A percentile compares a stretch with the other conserved stretches of the same genome.
phyloP scores from a whole-genome alignment of 2,113 vertebrate genomes.

The Vireo altiloquus region DNA sequence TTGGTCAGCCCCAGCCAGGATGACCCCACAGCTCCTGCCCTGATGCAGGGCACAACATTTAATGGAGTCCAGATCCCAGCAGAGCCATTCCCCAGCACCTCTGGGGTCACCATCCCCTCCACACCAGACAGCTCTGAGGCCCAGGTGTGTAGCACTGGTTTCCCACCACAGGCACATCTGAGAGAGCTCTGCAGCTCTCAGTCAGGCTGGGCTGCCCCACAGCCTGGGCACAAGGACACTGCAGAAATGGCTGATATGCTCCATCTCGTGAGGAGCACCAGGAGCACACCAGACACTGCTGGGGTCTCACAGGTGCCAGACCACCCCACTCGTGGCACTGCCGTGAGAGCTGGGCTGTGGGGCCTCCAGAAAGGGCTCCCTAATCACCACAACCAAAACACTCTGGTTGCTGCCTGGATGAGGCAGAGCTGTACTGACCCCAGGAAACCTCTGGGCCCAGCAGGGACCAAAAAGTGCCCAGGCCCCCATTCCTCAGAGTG shows the following conservation, averaged over 20 bases:
- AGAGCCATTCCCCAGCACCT: accelerated
- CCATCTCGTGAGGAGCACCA: accelerated
- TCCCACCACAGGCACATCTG: not conserved
- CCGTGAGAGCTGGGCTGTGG: not conserved
- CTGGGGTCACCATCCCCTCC: not conserved
- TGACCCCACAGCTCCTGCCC: not conserved
- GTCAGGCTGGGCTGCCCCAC: not conserved
- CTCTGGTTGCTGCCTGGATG: not conserved
- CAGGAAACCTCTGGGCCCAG: slow-evolving; percentile 28
- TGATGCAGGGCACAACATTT: not conserved
- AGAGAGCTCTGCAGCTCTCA: not conserved
- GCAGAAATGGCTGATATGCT: not conserved
- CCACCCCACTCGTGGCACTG: not conserved
- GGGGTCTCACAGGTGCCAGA: not conserved
- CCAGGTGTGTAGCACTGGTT: not conserved
- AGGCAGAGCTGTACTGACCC: not conserved
- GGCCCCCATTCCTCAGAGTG: accelerated
- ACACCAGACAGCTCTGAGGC: not conserved
- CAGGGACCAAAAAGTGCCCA: not conserved
- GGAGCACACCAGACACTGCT: accelerated
- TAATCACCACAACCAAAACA: accelerated
- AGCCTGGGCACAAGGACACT: not conserved
- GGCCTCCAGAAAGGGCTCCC: not conserved
- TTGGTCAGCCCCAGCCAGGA: not conserved
- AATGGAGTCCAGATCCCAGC: accelerated